Evolutionary conservation across 2,888 invertebrate species (phyloP), one percentile per base, ranked within the genome.

Genomic region (Dendrolimus houi): DNA sequence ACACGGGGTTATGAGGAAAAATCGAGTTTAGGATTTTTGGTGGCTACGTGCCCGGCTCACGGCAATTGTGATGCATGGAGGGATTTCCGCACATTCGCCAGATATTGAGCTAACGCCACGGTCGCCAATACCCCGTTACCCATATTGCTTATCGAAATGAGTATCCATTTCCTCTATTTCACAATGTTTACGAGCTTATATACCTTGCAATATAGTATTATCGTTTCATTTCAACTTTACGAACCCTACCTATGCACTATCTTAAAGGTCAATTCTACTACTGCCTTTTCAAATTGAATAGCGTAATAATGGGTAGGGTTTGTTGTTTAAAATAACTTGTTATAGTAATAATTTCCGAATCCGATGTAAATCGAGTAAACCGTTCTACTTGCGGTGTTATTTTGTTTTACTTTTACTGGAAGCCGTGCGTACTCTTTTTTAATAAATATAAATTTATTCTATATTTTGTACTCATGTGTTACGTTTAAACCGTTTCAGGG

Each of bases 401-500:
- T 2, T 17, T 6, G 29, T 29, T 29, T 6, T 29, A 29, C 29
- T 29, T 29, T 29, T 6, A 6, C 29, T 29, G 29, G 29, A 29
- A 29, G 3, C 29, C 29, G 29, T 29, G 29, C 29, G 29, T 29
- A 29, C 29, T 29, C 2, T 2, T 29, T 29, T 29, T 29, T 29
- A 29, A 29, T 6, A 29, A 6, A 29, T 29, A 29, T 29, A 6
- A 29, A 29, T 29, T 29, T 29, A 29, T 29, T 29, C 29, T 29
- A 0, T 29, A 29, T 29, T 6, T 29, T 6, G 29, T 29, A 29
- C 29, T 29, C 29, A 29, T 29, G 3, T 29, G 29, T 29, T 47
- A 7, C 8, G 9, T 47, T 47, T 47, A 12, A 47, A 47, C 47
- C 63, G 13, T 89, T 90, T 62, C 94, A 99, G 99, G 99, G 99